phyloP scores from a whole-genome alignment of 2,888 invertebrate species.

The Lasioglossum leucozonium region DNA sequence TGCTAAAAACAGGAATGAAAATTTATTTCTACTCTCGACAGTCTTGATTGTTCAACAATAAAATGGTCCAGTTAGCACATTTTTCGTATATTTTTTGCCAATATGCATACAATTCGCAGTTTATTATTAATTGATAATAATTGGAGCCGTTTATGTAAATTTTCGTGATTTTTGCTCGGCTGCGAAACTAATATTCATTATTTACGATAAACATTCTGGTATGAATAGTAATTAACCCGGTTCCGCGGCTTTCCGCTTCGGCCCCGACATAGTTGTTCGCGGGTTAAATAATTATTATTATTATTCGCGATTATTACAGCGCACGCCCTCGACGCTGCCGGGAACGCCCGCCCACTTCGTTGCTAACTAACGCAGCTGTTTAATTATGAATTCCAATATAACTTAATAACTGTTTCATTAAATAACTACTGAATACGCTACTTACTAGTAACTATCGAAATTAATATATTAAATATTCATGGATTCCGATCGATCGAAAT shows the following conservation, averaged over 20 bases:
- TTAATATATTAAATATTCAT: background rate
- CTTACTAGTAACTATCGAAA: background rate
- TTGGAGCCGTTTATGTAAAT: no score
- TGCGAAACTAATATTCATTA: background rate
- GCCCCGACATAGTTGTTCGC: background rate
- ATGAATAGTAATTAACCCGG: constrained; percentile 3
- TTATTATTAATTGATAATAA: no score
- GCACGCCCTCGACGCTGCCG: background rate
- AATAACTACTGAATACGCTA: background rate
- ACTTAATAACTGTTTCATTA: constrained; percentile 9
- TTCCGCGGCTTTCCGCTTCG: background rate
- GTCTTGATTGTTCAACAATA: background rate
- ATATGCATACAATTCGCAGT: no score
- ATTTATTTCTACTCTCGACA: background rate
- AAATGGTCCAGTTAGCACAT: no score
- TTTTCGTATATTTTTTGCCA: no score
- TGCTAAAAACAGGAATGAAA: no score
- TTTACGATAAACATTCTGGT: background rate
- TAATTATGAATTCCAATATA: background rate
- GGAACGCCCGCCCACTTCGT: background rate
- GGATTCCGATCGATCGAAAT: background rate
- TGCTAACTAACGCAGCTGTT: background rate
- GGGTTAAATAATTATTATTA: constrained; percentile 2
- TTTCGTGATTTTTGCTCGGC: background rate
- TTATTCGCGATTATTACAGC: constrained; percentile 1